phyloP scores from a whole-genome alignment of 2,888 invertebrate species.

The Trypoxylon attenuatum region DNA sequence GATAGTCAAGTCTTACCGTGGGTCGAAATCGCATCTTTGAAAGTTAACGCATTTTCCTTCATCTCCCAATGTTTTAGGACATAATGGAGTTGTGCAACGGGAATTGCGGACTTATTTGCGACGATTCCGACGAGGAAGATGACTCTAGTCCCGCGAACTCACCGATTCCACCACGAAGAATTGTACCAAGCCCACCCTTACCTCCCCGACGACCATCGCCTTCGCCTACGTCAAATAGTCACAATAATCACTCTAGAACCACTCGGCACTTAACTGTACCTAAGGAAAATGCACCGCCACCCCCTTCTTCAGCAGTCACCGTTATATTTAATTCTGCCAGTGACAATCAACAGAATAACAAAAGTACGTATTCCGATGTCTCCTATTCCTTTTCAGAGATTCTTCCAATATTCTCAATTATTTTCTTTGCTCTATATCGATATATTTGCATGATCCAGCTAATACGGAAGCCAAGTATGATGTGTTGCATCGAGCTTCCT shows the following conservation, averaged over 20 bases:
- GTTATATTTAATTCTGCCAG: slow-evolving; percentile 62
- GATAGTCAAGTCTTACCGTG: background rate
- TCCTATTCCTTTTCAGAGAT: background rate
- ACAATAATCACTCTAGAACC: slow-evolving; percentile 63
- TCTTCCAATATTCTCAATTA: no score
- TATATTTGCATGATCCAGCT: slow-evolving; percentile 45
- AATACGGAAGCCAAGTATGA: slow-evolving; percentile 72
- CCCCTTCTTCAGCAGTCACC: slow-evolving; percentile 61
- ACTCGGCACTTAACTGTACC: slow-evolving; percentile 73
- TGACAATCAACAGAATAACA: slow-evolving; percentile 68
- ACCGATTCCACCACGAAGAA: slow-evolving; percentile 64
- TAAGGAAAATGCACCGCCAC: slow-evolving; percentile 74
- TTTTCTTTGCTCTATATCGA: background rate
- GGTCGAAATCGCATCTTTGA: no score
- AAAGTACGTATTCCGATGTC: slow-evolving; percentile 60
- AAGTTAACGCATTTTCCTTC: slow-evolving; percentile 20
- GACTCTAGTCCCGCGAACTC: slow-evolving; percentile 71
- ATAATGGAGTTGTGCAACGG: slow-evolving; percentile 72
- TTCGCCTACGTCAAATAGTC: slow-evolving; percentile 62
- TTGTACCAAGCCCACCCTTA: slow-evolving; percentile 77
- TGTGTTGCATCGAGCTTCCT: slow-evolving; percentile 72
- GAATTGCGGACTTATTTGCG: slow-evolving; percentile 67
- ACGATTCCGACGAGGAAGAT: slow-evolving; percentile 70
- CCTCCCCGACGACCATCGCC: slow-evolving; percentile 80
- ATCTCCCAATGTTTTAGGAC: slow-evolving; percentile 65